Evolutionary conservation across 2,888 invertebrate genomes (phyloP).

Genomic region (Agrenia bidenticulata): DNA sequence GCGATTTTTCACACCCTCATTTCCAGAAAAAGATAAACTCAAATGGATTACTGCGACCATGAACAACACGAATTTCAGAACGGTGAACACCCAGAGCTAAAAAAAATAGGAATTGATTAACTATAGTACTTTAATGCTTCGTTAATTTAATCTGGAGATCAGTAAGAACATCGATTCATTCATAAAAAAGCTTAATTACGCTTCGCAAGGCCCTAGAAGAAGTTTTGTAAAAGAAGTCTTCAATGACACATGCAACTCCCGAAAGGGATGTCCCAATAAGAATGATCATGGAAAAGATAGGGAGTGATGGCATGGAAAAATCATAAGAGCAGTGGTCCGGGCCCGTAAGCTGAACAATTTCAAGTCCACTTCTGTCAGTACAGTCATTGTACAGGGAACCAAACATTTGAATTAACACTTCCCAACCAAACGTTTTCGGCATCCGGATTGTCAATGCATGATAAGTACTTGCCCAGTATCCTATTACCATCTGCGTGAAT

Average conservation of each 20-base stretch:
- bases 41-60: background rate
- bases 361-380: background rate
- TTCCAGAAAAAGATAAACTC: background rate
- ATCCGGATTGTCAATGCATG: constrained; percentile 9
- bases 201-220: too few relatives aligned
- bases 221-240: too few relatives aligned
- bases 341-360: background rate
- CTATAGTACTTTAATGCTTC: too few relatives aligned
- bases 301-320: background rate
- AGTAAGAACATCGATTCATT: too few relatives aligned
- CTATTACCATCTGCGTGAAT: background rate
- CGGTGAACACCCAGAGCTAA: background rate
- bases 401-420: constrained; percentile 16
- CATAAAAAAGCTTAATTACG: too few relatives aligned
- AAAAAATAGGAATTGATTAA: too few relatives aligned
- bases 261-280: too few relatives aligned
- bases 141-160: too few relatives aligned
- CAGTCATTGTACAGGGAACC: constrained; percentile 26
- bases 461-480: constrained; percentile 18
- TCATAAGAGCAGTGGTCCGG: background rate
- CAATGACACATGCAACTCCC: too few relatives aligned
- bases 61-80: background rate
- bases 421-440: constrained; percentile 29
- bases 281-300: background rate
- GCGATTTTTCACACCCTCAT: background rate